Conservation (phyloP, 2,113 vertebrate species). For the Rhizomys pruinosus region DNA sequence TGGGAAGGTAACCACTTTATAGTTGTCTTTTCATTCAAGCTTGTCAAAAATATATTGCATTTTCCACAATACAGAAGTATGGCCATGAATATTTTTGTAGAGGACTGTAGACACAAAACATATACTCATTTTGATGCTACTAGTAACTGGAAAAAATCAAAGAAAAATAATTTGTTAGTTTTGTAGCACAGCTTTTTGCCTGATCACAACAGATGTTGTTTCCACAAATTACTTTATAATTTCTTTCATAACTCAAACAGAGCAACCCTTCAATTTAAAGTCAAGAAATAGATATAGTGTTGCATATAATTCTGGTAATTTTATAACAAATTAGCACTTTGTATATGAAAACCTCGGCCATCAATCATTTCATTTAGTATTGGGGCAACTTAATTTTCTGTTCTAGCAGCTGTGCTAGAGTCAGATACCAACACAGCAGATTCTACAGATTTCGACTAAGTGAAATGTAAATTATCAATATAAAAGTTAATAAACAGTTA, state of each 20-base stretch:
- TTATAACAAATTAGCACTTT: constrained; percentile 84
- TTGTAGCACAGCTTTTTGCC: constrained; percentile 45
- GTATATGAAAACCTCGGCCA: constrained; percentile 81
- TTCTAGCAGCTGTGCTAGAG: constrained; percentile 75
- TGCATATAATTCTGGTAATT: constrained; percentile 86
- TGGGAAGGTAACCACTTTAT: not conserved
- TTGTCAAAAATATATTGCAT: not conserved
- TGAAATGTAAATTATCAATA: constrained; percentile 68
- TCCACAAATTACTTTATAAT: constrained; percentile 88
- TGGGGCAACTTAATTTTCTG: constrained; percentile 85
- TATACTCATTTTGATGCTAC: constrained; percentile 73
- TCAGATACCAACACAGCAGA: constrained; percentile 54
- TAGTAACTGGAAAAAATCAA: constrained; percentile 80
- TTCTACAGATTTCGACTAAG: constrained; percentile 33
- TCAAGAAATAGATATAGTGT: constrained; percentile 83
- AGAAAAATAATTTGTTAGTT: constrained; percentile 73
- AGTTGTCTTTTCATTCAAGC: not conserved
- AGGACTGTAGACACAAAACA: constrained; percentile 45
- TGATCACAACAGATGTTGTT: constrained; percentile 85
- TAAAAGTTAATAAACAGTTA: constrained; percentile 62
- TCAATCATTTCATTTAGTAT: constrained; percentile 82
- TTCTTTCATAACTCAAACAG: constrained; percentile 87
- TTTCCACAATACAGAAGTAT: constrained; percentile 51
- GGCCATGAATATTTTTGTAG: constrained; percentile 69
- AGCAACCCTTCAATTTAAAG: constrained; percentile 86